Percentiles rank a stretch among this genome's conserved stretches.
Conservation (phyloP, 2,797 vertebrate species). For the Cuculus canorus region DNA sequence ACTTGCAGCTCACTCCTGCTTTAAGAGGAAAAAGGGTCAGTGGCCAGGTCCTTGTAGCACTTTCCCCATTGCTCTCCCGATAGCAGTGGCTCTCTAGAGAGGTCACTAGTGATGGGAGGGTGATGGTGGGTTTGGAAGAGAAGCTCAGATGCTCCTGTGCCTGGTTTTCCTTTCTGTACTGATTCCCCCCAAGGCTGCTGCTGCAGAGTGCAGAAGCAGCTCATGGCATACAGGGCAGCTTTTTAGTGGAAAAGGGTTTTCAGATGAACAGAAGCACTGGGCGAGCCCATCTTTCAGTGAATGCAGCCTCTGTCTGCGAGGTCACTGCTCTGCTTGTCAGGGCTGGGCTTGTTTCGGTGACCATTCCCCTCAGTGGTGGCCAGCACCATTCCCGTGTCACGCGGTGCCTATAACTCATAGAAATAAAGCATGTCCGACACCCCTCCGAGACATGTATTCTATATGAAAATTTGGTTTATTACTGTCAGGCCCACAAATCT, state of each 20-base stretch:
- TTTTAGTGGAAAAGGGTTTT: neutral
- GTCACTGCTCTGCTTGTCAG: neutral
- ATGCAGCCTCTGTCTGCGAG: neutral
- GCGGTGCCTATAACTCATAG: constrained; percentile 75
- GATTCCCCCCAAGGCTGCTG: neutral
- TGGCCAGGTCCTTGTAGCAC: neutral
- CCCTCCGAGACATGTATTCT: constrained; percentile 80
- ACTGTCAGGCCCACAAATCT: constrained; percentile 82
- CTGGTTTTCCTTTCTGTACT: neutral
- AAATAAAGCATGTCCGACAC: constrained; percentile 77
- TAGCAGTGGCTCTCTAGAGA: neutral
- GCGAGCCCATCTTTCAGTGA: constrained; percentile 7
- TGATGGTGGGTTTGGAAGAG: neutral
- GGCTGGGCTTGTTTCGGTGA: neutral
- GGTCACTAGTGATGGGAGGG: neutral
- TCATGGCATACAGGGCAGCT: neutral
- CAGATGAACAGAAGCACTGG: neutral
- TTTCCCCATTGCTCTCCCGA: neutral
- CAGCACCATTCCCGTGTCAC: constrained; percentile 50
- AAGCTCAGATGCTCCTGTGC: fast-evolving
- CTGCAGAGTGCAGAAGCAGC: neutral
- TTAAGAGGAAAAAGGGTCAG: neutral
- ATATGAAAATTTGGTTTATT: constrained; percentile 85
- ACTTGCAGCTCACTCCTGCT: neutral
- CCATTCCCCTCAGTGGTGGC: constrained; percentile 47